These are phyloP conservation scores for Pterophyllum scalare DNA, from an alignment of 2,113 vertebrate genomes.

Conservation along the genomic window DNA sequence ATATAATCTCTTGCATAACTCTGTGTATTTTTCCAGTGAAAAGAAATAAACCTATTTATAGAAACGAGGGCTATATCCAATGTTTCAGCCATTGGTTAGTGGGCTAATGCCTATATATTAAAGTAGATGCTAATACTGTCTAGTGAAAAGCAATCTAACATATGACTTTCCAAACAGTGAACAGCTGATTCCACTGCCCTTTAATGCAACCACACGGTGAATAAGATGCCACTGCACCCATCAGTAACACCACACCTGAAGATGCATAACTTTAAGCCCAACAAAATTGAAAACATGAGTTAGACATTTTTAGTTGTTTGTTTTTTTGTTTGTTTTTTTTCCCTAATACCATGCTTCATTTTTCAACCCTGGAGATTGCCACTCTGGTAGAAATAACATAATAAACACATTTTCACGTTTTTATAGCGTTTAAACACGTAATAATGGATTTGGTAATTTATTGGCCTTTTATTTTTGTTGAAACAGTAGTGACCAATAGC, in stretches of 20 bases:
- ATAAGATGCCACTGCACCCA: rapidly evolving
- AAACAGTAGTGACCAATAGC: too few relatives aligned
- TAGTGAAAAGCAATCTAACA: background rate
- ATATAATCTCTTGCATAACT: background rate
- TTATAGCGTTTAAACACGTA: background rate
- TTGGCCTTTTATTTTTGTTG: background rate
- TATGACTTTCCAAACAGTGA: background rate
- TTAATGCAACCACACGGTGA: background rate
- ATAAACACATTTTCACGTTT: background rate
- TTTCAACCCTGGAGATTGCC: too few relatives aligned
- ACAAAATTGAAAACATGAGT: too few relatives aligned
- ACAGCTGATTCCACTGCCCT: background rate
- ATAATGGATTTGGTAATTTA: background rate
- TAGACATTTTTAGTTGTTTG: too few relatives aligned
- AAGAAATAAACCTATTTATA: background rate
- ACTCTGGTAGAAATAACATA: too few relatives aligned
- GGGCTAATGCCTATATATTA: background rate
- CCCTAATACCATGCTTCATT: too few relatives aligned
- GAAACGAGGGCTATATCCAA: background rate
- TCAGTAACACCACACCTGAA: too few relatives aligned
- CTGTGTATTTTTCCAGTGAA: background rate
- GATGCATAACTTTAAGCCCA: too few relatives aligned
- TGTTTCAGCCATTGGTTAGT: background rate
- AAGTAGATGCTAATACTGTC: background rate
- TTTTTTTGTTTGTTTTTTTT: too few relatives aligned